Base-by-base conservation (phyloP, 37 sponge, comb jelly and placozoan genomes). In the Trichoplax adhaerens region DNA sequence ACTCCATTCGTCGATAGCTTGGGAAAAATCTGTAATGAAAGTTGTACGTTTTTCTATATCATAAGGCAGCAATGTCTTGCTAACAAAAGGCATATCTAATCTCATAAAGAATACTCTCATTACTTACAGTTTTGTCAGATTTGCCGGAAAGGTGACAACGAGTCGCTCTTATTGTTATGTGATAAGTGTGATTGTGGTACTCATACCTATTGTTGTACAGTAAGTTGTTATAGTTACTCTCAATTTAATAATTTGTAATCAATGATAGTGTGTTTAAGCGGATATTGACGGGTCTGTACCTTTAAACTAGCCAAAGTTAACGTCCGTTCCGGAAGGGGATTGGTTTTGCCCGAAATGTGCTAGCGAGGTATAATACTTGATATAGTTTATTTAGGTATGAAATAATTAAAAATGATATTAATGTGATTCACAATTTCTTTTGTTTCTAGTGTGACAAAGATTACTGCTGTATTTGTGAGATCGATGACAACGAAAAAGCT, bases 141-240 rank as follows among this genome's bases (percentile, higher is more conserved):
- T 52, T 94, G 94, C 68, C 84, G 79, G 49, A 72, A 78, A 58
- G 94, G 84, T 5, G 90, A 89, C 55, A 75, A 86, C 58, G 94
- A 94, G 74, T 76, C 78, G 53, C 80, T 86, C 7, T 78, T 94
- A 60, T 65, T 94, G 68, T 76, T 94, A 47, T 93, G 94, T 79
- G 94, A 93, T 68, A 80, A 82, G 3, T 93, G 94, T 78, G 94
- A 93, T 69, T 71, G 76, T 5, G 94, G 94, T 0, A 83, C 82
- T 29, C 94, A 94, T 78, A 88, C 94, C 72, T 94, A 94, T 90
- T 94, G 94, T 83, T 94, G 94, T 73, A 83, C 77, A 68, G 84
- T 83, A 65, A 1, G 63, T 60, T 60, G 12, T 12, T 60, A 60
- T 12, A 60, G 62, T 60, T 12, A 12, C 62, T 60, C 62, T 60